Evolutionary conservation across 2,888 invertebrate genomes (phyloP).

Genomic region (Diloba caeruleocephala): DNA sequence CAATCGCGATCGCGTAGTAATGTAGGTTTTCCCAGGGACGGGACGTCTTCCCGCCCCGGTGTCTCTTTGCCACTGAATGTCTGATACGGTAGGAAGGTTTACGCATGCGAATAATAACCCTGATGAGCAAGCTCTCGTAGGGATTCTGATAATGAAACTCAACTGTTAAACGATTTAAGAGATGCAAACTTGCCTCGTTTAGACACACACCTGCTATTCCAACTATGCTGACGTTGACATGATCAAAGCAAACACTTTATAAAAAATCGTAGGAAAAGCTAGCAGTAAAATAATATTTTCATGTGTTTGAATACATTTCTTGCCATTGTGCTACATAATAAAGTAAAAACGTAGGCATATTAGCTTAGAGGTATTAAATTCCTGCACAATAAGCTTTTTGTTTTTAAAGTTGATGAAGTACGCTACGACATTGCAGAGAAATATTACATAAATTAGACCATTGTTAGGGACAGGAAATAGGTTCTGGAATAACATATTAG

Average conservation of each 20-base stretch:
- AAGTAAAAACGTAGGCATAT: too few species aligned
- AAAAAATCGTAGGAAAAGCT: background rate
- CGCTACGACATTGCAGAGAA: too few species aligned
- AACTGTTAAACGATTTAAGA: constrained; percentile 73
- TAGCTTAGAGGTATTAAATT: too few species aligned
- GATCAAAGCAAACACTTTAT: background rate
- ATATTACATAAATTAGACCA: too few species aligned
- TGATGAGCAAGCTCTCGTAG: constrained; percentile 72
- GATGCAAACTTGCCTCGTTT: constrained; percentile 57
- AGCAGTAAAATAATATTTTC: background rate
- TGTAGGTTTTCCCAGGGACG: constrained; percentile 36
- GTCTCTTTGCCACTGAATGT: constrained; percentile 74
- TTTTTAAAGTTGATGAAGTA: too few species aligned
- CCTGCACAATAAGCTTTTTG: too few species aligned
- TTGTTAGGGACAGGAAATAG: too few species aligned
- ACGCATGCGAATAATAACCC: constrained; percentile 84
- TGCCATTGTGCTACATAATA: too few species aligned
- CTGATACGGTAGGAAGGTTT: constrained; percentile 72
- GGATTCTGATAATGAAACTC: constrained; percentile 79
- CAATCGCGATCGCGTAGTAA: constrained; percentile 59
- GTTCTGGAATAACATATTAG: too few species aligned
- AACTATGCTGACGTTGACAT: constrained; percentile 18
- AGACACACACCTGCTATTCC: constrained; percentile 34
- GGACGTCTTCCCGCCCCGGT: constrained; percentile 68
- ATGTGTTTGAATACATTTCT: too few species aligned